Evolutionary conservation across 2,888 invertebrate species (phyloP).

Genomic region (Erpobdella octoculata): DNA sequence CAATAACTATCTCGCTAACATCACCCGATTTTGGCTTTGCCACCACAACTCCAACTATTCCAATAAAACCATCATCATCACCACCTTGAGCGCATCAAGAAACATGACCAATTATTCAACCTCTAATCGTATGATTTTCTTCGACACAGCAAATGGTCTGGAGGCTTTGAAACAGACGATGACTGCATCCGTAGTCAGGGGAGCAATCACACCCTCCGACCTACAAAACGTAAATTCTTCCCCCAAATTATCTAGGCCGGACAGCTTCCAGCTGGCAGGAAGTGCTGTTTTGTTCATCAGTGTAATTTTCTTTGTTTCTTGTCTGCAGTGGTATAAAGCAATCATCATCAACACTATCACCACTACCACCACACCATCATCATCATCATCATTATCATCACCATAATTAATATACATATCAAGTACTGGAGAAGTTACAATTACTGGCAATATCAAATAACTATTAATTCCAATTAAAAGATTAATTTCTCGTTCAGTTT

Average conservation of each 20-base stretch:
- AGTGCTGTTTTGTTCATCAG: conserved; percentile 51
- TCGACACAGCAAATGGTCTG: conserved; percentile 49
- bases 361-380: neutral
- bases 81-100: no score
- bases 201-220: conserved; percentile 50
- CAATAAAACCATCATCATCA: no score
- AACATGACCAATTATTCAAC: conserved; percentile 40
- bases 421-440: no score
- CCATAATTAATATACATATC: neutral
- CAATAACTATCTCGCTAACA: no score
- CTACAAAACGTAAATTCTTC: conserved; percentile 52
- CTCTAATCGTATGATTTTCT: conserved; percentile 50
- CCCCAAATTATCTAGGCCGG: conserved; percentile 50
- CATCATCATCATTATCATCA: neutral
- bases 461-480: neutral
- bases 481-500: neutral
- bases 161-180: conserved; percentile 51
- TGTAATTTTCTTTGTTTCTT: conserved; percentile 51
- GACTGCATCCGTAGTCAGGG: conserved; percentile 50
- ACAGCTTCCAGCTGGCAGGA: conserved; percentile 51
- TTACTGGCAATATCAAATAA: neutral
- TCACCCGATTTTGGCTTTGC: no score
- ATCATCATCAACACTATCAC: neutral
- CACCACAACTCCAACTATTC: no score
- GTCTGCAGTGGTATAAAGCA: conserved; percentile 41